phyloP scores from a whole-genome alignment of 1,140 invertebrate species.

The Ylistrum balloti region DNA sequence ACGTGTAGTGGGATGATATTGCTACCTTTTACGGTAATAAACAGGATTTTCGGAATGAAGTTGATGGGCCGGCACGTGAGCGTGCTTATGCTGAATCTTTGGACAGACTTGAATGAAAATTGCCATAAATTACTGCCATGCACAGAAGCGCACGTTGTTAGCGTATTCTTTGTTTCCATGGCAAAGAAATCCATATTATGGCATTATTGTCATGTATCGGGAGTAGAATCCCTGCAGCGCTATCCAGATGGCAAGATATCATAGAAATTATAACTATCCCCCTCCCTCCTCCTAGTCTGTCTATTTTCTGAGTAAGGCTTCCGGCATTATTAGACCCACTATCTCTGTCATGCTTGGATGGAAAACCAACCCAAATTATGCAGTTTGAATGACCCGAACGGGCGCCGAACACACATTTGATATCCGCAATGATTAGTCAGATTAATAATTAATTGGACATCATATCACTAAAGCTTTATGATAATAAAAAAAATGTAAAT shows the following conservation, averaged over 20 bases:
- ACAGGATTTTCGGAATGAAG: neutral
- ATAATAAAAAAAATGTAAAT: slow-evolving; percentile 7
- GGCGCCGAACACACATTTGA: neutral
- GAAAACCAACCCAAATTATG: neutral
- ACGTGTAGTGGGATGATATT: slow-evolving; percentile 38
- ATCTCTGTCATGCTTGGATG: neutral
- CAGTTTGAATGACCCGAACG: neutral
- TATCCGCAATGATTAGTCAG: neutral
- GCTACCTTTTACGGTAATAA: slow-evolving; percentile 38
- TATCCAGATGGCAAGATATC: neutral
- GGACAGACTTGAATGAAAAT: slow-evolving; percentile 10
- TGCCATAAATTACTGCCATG: slow-evolving; percentile 20
- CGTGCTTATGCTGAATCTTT: slow-evolving; percentile 18
- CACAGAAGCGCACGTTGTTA: neutral
- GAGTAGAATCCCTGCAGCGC: neutral
- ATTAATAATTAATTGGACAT: slow-evolving; percentile 40
- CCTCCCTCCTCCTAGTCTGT: neutral
- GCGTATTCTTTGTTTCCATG: neutral
- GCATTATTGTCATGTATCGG: neutral
- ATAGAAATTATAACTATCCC: too few species aligned
- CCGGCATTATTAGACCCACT: neutral
- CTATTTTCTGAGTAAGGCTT: neutral
- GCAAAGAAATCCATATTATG: slow-evolving; percentile 19
- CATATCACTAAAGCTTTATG: slow-evolving; percentile 17
- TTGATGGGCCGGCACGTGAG: slow-evolving; percentile 10